Percentiles rank a stretch among this genome's conserved stretches.
These are phyloP conservation scores for Candidula unifasciata DNA, from an alignment of 2,888 invertebrate genomes.

Conservation along the genomic window DNA sequence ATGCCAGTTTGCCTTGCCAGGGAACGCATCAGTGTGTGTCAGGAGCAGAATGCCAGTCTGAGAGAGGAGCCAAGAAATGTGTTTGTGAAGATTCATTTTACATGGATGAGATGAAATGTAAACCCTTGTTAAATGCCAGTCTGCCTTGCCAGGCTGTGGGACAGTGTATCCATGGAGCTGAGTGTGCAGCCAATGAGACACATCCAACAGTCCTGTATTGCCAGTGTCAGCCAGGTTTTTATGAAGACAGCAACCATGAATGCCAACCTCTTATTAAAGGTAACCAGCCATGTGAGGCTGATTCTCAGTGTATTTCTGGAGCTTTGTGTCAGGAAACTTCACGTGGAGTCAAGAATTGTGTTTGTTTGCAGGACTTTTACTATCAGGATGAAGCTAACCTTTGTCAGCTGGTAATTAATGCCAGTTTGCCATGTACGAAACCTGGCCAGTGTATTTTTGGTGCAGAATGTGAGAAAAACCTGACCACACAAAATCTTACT, in stretches of 20 bases:
- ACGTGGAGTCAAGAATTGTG: slow-evolving; percentile 9
- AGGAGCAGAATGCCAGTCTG: slow-evolving; percentile 29
- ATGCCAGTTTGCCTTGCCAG: slow-evolving; percentile 11
- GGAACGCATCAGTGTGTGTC: slow-evolving; percentile 11
- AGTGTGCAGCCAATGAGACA: slow-evolving; percentile 29
- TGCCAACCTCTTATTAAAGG: slow-evolving; percentile 36
- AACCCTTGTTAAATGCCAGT: slow-evolving; percentile 42
- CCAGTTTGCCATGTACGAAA: slow-evolving; percentile 40
- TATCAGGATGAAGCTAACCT: slow-evolving; percentile 31
- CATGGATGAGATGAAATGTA: slow-evolving; percentile 17
- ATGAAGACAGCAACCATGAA: slow-evolving; percentile 7
- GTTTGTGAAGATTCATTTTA: slow-evolving; percentile 36
- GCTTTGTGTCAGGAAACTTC: slow-evolving; percentile 42
- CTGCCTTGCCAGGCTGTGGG: slow-evolving; percentile 29
- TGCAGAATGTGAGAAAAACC: slow-evolving; percentile 47
- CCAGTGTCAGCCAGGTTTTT: slow-evolving; percentile 38
- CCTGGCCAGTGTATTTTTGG: slow-evolving; percentile 46
- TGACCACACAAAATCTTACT: slow-evolving; percentile 33
- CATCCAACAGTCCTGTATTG: slow-evolving; percentile 12
- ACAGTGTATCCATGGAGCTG: slow-evolving; percentile 50
- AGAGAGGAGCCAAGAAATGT: slow-evolving; percentile 3
- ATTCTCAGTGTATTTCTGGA: slow-evolving; percentile 46
- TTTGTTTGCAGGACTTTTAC: slow-evolving; percentile 43
- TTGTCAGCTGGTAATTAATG: slow-evolving; percentile 37
- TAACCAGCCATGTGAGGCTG: slow-evolving; percentile 27